phyloP scores from a whole-genome alignment of 1,140 invertebrate species.

The Homarus americanus region DNA sequence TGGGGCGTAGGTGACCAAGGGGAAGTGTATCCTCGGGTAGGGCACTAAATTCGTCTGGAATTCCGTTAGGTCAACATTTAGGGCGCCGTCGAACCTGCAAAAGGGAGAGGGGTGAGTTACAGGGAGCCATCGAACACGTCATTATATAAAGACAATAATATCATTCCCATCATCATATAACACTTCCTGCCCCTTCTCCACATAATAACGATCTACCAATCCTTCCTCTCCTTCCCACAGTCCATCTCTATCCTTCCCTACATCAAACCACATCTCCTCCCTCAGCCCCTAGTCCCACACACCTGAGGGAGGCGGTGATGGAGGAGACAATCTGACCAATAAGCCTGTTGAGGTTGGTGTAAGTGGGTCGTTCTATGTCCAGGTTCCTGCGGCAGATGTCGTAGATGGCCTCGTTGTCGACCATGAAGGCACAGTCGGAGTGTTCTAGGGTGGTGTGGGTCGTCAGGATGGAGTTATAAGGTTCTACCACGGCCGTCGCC shows the following conservation, averaged over 20 bases:
- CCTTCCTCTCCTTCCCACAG: background rate
- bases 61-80: conserved; percentile 94
- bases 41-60: conserved; percentile 94
- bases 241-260: background rate
- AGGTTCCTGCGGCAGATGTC: conserved; percentile 60
- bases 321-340: conserved; percentile 58
- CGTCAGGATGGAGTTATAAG: conserved; percentile 57
- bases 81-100: conserved; percentile 90
- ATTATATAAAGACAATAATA: background rate
- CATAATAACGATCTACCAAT: background rate
- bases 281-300: too few species aligned
- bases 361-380: conserved; percentile 56
- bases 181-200: background rate
- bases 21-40: conserved; percentile 91
- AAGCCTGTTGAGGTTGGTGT: conserved; percentile 59
- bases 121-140: too few species aligned
- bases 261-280: too few species aligned
- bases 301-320: conserved; percentile 58
- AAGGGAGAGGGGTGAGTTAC: conserved; percentile 79
- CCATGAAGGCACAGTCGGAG: conserved; percentile 57
- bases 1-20: conserved; percentile 90
- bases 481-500: conserved; percentile 26
- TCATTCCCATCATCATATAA: background rate
- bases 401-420: conserved; percentile 61
- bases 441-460: conserved; percentile 59